phyloP scores from a whole-genome alignment of 2,888 invertebrate species.

The Caenorhabditis sp. region DNA sequence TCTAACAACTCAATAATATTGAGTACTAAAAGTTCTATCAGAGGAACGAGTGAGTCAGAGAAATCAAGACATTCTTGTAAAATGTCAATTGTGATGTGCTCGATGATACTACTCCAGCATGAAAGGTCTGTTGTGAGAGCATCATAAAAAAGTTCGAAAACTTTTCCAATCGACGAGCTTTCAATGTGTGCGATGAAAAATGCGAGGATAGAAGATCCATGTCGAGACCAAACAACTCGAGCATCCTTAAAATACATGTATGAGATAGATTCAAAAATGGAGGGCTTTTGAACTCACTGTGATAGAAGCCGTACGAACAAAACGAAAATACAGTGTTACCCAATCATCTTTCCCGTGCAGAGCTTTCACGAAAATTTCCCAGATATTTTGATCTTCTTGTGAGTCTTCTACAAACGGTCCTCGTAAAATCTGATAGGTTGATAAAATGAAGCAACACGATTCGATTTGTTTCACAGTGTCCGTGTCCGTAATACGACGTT shows the following conservation, averaged over 20 bases:
- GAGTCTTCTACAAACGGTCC: constrained; percentile 18
- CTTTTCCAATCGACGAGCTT: background rate
- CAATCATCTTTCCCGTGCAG: constrained; percentile 35
- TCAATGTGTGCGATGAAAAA: constrained; percentile 5
- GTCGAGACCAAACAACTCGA: constrained; percentile 40
- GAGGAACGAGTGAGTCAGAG: constrained; percentile 16
- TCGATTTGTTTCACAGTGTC: constrained; percentile 30
- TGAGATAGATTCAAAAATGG: constrained; percentile 5
- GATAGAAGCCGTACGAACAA: background rate
- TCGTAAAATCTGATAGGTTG: constrained; percentile 38
- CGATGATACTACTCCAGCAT: constrained; percentile 36
- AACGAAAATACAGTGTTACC: constrained; percentile 24
- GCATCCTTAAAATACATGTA: constrained; percentile 19
- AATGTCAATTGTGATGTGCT: constrained; percentile 36
- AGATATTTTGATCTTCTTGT: constrained; percentile 8
- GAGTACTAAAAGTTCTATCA: constrained; percentile 18
- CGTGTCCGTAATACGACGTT: constrained; percentile 38
- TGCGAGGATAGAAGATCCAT: constrained; percentile 23
- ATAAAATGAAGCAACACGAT: constrained; percentile 32
- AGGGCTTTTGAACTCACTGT: constrained; percentile 1
- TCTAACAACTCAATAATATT: constrained; percentile 24
- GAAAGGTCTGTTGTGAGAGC: constrained; percentile 25
- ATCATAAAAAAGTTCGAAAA: constrained; percentile 15
- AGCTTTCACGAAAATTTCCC: constrained; percentile 43
- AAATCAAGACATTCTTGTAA: constrained; percentile 19